Evolutionary conservation across 2,797 vertebrate genomes (phyloP).

Genomic region (Threskiornis aethiopicus): DNA sequence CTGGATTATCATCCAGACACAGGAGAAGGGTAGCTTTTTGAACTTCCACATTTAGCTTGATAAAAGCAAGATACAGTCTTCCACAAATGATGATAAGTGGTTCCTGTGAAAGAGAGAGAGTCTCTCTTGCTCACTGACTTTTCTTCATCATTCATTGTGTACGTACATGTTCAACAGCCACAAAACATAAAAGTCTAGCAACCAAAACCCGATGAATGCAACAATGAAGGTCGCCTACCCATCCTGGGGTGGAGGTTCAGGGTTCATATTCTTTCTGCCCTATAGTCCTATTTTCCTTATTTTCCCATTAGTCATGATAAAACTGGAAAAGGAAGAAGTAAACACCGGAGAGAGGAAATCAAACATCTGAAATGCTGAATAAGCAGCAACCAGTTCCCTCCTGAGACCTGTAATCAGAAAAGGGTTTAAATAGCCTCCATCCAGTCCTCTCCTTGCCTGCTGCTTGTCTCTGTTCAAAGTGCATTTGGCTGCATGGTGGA

Average conservation of each 20-base stretch:
- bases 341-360: not conserved
- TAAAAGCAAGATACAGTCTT: not conserved
- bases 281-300: not conserved
- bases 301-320: not conserved
- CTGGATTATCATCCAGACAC: not conserved
- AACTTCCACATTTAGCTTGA: not conserved
- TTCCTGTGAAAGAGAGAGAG: not conserved
- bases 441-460: not conserved
- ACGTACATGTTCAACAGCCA: not conserved
- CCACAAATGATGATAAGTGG: not conserved
- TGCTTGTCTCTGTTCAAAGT: not conserved
- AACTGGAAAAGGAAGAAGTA: not conserved
- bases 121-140: not conserved
- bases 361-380: not conserved
- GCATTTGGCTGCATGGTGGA: not conserved
- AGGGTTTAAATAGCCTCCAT: not conserved
- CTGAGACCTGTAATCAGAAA: not conserved
- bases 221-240: not conserved
- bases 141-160: accelerated
- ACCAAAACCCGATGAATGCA: not conserved
- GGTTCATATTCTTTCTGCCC: not conserved
- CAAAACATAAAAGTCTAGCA: not conserved
- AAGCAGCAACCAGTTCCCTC: not conserved
- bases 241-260: not conserved
- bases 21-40: not conserved